These are phyloP conservation scores for Lepidochrysops patricia DNA, from an alignment of 2,888 invertebrate species.

Conservation along the genomic window DNA sequence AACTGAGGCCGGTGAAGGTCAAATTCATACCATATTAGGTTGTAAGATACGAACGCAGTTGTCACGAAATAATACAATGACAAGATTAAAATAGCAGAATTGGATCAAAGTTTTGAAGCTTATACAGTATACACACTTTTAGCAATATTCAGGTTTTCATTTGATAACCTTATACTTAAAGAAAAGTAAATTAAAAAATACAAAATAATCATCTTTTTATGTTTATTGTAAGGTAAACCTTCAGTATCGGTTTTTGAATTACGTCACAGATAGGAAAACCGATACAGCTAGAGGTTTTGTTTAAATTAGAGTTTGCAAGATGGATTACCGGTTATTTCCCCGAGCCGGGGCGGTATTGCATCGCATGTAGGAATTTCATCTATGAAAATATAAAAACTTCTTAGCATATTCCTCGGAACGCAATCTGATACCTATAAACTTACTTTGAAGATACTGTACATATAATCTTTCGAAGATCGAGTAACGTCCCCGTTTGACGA, in stretches of 20 bases:
- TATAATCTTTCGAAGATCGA: background rate
- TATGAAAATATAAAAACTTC: slow-evolving; percentile 1
- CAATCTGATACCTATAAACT: background rate
- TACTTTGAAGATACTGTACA: background rate
- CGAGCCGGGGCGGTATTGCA: background rate
- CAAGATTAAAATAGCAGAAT: too few species aligned
- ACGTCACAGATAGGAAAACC: background rate
- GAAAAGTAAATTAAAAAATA: too few species aligned
- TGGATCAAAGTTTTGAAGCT: too few species aligned
- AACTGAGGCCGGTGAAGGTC: too few species aligned
- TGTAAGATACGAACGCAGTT: too few species aligned
- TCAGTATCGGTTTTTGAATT: background rate
- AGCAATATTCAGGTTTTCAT: too few species aligned
- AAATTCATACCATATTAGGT: too few species aligned
- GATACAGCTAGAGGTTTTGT: background rate
- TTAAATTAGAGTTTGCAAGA: slow-evolving; percentile 10
- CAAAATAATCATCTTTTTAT: too few species aligned
- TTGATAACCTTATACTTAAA: too few species aligned
- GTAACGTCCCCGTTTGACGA: too few species aligned
- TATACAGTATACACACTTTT: too few species aligned
- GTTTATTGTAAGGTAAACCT: background rate
- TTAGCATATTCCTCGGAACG: background rate
- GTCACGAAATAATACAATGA: too few species aligned
- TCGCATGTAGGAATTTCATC: background rate
- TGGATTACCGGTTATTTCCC: slow-evolving; percentile 4